phyloP scores from a whole-genome alignment of 2,113 vertebrate species.

The Neoarius graeffei region DNA sequence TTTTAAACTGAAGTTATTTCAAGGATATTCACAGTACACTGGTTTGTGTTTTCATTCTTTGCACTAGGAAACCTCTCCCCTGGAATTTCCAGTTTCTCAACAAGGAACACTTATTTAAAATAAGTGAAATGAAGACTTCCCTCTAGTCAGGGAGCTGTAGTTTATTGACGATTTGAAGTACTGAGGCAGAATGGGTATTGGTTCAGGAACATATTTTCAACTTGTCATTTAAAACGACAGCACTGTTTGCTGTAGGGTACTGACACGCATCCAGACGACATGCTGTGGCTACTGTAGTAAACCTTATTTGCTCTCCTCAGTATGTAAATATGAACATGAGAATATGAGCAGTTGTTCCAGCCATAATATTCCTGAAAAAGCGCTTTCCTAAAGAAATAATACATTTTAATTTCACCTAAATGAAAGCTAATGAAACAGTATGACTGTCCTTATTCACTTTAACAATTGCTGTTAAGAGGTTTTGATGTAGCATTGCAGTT shows the following conservation, averaged over 20 bases:
- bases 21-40: not conserved
- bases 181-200: not conserved
- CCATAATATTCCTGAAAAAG: not conserved
- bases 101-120: not conserved
- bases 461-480: not conserved
- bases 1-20: not conserved
- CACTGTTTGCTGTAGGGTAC: not conserved
- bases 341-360: not conserved
- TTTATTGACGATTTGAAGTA: not conserved
- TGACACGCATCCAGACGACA: not conserved
- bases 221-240: not conserved
- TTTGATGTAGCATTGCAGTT: not conserved
- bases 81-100: not conserved
- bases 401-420: not conserved
- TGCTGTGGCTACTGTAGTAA: not conserved
- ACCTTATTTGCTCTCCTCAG: not conserved
- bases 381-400: not conserved
- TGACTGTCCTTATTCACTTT: not conserved
- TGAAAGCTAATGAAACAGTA: not conserved
- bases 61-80: not conserved
- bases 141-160: not conserved
- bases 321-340: conserved; percentile 7
- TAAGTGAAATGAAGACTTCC: not conserved
- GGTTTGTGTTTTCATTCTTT: not conserved
- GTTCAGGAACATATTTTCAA: not conserved